Evolutionary conservation across 2,113 vertebrate genomes (phyloP), one percentile per base, ranked within the genome.

Genomic region (Rhea pennata): DNA sequence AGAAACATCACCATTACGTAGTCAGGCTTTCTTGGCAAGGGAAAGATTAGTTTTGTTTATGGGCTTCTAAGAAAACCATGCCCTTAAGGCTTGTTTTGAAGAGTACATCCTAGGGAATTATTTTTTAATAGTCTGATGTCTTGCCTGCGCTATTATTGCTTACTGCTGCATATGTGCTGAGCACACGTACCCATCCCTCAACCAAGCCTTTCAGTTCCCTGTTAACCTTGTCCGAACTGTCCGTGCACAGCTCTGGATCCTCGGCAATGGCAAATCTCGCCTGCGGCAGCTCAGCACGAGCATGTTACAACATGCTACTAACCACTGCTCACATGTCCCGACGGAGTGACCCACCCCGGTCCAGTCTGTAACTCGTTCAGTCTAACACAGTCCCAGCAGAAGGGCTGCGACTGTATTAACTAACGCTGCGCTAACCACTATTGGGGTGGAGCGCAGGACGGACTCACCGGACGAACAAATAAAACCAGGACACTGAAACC

Each of bases 401-500:
- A 67, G 0, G 15, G 54, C 36, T 9, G 4, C 24, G 56, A 19
- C 56, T 27, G 56, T 4, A 12, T 10, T 93, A 81, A 96, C 96
- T 96, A 95, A 78, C 3, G 2, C 77, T 2, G 0, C 2, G 6
- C 72, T 72, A 86, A 75, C 84, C 78, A 10, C 16, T 8, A 15
- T 15, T 4, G 3, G 80, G 94, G 95, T 83, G 94, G 75, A 84
- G 93, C 3, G 1, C 50, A n/a, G 90, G 95, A 87, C 36, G 93
- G 93, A 94, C 95, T 84, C 36, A 19, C n/a, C 5, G 16, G 62
- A 64, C 0, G 0, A 48, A 51, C 51, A 78, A 94, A 96, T 71
- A 90, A 93, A 95, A 94, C 77, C 95, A 96, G 96, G 95, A 86
- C 95, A 96, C 93, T 95, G 96, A 96, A 96, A 96, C 96, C 93